Conservation (phyloP, 2,113 vertebrate genomes). For the Nyctibius bracteatus region DNA sequence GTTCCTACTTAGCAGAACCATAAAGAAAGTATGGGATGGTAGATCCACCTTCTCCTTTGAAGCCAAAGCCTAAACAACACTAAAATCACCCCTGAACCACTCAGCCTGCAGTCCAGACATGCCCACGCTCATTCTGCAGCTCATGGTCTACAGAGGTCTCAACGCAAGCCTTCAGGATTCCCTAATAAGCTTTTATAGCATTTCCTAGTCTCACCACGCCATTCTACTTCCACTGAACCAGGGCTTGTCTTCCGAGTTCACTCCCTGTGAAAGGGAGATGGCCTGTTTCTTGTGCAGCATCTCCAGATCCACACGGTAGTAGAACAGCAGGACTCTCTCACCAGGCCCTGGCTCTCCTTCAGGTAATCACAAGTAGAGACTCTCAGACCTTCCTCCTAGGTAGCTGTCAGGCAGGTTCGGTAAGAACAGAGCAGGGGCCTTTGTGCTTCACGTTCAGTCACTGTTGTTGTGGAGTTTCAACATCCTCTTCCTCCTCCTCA, state of each 20-base stretch:
- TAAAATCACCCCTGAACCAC: neutral
- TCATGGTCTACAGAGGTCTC: neutral
- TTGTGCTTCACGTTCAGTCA: neutral
- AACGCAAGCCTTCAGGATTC: neutral
- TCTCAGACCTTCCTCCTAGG: neutral
- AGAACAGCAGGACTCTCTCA: neutral
- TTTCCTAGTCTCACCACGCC: neutral
- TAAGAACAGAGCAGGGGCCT: neutral
- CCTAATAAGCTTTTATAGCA: neutral
- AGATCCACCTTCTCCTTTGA: neutral
- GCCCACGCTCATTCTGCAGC: neutral
- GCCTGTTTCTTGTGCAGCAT: neutral
- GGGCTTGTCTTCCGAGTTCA: neutral
- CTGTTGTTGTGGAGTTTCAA: conserved; percentile 57
- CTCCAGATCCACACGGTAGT: neutral
- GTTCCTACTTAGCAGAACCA: neutral
- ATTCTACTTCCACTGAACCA: neutral
- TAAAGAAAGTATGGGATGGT: neutral
- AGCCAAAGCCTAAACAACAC: neutral
- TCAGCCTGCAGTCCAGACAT: neutral
- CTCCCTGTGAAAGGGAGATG: neutral
- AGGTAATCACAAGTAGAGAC: neutral
- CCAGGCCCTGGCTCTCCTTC: neutral
- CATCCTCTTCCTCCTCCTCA: conserved; percentile 49
- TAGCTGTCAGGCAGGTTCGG: neutral